Evolutionary conservation across 1,140 invertebrate genomes (phyloP).

Genomic region (Hormaphis cornu): DNA sequence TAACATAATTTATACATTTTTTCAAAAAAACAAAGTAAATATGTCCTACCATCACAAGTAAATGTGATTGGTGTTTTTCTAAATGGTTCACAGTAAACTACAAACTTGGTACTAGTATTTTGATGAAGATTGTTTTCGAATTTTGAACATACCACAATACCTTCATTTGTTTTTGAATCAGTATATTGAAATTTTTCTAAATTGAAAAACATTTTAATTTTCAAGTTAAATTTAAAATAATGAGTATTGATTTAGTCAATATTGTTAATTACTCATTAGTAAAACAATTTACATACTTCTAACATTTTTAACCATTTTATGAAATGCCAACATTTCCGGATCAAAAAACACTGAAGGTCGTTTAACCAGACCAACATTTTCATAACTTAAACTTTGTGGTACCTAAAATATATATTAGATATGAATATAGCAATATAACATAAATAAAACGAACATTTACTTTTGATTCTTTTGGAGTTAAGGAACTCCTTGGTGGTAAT

Average conservation of each 20-base stretch:
- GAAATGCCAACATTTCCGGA: slow-evolving; percentile 66
- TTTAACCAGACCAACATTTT: slow-evolving; percentile 57
- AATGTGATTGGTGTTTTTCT: slow-evolving; percentile 63
- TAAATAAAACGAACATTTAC: slow-evolving; percentile 9
- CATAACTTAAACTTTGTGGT: slow-evolving; percentile 44
- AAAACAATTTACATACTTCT: slow-evolving; percentile 49
- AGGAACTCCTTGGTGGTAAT: slow-evolving; percentile 26
- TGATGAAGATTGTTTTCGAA: slow-evolving; percentile 65
- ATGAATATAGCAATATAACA: neutral
- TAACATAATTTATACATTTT: neutral
- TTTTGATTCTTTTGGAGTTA: slow-evolving; percentile 17
- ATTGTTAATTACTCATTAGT: slow-evolving; percentile 13
- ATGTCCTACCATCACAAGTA: slow-evolving; percentile 79
- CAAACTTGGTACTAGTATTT: slow-evolving; percentile 74
- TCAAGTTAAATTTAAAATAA: neutral
- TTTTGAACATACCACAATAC: slow-evolving; percentile 70
- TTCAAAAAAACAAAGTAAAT: neutral
- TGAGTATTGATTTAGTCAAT: too few relatives aligned
- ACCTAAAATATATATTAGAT: slow-evolving; percentile 44
- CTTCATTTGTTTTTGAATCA: slow-evolving; percentile 63
- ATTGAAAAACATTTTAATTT: slow-evolving; percentile 37
- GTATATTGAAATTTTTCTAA: slow-evolving; percentile 59
- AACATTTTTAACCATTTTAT: slow-evolving; percentile 64
- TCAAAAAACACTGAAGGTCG: slow-evolving; percentile 54
- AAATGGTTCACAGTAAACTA: slow-evolving; percentile 54